Evolutionary conservation across 2,888 invertebrate genomes (phyloP).

Genomic region (Nephrotoma appendiculata): DNA sequence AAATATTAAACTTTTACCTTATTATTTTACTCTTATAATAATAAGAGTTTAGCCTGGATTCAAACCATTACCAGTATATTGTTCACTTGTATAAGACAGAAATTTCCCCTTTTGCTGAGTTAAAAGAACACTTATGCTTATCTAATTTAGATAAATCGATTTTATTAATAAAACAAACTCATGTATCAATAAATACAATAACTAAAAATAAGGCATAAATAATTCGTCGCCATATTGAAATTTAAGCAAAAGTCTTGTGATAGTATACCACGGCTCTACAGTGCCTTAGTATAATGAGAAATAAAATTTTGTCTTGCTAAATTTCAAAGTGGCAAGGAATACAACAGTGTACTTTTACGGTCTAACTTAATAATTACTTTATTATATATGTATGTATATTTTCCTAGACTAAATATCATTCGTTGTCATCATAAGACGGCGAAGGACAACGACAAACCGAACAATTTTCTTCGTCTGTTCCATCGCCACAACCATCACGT

Average conservation of each 20-base stretch:
- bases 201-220: background rate
- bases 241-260: background rate
- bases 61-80: no score
- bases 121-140: no score
- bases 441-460: constrained; percentile 63
- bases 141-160: background rate
- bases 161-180: background rate
- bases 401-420: background rate
- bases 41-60: no score
- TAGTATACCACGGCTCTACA: background rate
- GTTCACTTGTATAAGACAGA: no score
- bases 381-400: background rate
- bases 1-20: no score
- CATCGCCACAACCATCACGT: constrained; percentile 82
- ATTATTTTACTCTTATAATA: no score
- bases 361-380: background rate
- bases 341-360: background rate
- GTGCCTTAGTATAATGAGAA: background rate
- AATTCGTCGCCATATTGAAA: background rate
- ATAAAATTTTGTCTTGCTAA: background rate
- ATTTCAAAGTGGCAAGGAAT: background rate
- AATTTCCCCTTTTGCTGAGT: no score
- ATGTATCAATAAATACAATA: background rate
- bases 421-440: constrained; percentile 14
- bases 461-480: constrained; percentile 74